Base-by-base conservation (phyloP, 2,113 vertebrate genomes). In the Psilopsiagon aurifrons region DNA sequence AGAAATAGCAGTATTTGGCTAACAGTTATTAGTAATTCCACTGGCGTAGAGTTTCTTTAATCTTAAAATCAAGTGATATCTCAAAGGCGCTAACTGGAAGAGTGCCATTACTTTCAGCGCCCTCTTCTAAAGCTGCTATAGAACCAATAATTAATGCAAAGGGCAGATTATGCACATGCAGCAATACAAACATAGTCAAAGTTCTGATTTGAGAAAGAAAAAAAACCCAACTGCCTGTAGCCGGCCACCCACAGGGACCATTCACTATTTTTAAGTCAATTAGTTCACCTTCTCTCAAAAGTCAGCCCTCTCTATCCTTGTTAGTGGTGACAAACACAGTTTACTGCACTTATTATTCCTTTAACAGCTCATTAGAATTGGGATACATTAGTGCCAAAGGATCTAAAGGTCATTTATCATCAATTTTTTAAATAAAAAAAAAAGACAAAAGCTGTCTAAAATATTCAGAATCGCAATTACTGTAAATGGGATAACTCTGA, bases 241-340 rank as follows among this genome's bases (percentile, higher is more conserved):
- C 63, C 31, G 94, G 69, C 49, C 62, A 95, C 66, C 67, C 86
- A 88, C 86, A 96, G 74, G 77, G 96, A 83, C 73, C 88, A 29
- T 90, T 95, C 79, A 96, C 74, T 95, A 84, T 93, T 97, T 97
- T 98, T 90, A 94, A 97, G 73, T 88, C 93, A 96, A 96, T 98
- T 97, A 97, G 52, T 89, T 95, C 33, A 95, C 74, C 68, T 95
- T 83, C 86, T 91, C 74, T 91, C 59, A 57, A 77, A 95, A 96
- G 74, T 80, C 49, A 84, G 78, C 62, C 43, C 67, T 95, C 77
- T 90, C 44, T 62, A 84, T 60, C 92, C 94, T 97, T 23, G 52
- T 95, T 97, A 97, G 87, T 22, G 52, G 81, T 90, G 85, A 96
- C 79, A 95, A 97, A 97, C 47, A 94, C 28, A 95, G 62, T 86